Evolutionary conservation across 1,140 invertebrate species (phyloP).

Genomic region (Leptestheria dahalacensis): DNA sequence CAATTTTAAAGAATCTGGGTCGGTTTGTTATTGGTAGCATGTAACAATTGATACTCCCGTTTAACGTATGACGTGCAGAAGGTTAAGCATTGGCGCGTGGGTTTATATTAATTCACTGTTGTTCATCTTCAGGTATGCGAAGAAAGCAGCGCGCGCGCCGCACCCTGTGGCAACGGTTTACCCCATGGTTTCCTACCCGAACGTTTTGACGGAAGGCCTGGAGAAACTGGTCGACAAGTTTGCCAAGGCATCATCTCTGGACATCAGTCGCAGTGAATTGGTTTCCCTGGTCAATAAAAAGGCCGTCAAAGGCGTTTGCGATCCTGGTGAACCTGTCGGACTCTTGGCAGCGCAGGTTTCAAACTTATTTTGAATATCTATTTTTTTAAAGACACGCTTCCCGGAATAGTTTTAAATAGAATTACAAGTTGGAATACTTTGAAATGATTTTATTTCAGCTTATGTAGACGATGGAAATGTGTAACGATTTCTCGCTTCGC

Average conservation of each 20-base stretch:
- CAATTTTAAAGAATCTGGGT: neutral
- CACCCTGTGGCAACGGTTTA: constrained; percentile 53
- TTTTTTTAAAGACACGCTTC: too few species aligned
- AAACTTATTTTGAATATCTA: too few species aligned
- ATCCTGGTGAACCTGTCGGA: constrained; percentile 92
- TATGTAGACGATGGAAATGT: too few species aligned
- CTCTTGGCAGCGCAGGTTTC: constrained; percentile 77
- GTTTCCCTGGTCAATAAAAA: constrained; percentile 59
- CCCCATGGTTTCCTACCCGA: constrained; percentile 57
- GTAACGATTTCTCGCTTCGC: too few species aligned
- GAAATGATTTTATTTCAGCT: too few species aligned
- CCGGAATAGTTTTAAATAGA: too few species aligned
- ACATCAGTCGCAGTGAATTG: constrained; percentile 34
- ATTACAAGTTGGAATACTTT: too few species aligned
- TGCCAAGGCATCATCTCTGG: neutral
- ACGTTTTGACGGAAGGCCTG: constrained; percentile 37
- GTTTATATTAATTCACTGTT: neutral
- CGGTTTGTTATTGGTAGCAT: constrained; percentile 1
- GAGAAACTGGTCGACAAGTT: constrained; percentile 20
- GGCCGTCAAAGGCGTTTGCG: constrained; percentile 53
- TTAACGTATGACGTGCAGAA: too few species aligned
- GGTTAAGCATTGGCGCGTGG: too few species aligned
- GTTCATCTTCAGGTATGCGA: constrained; percentile 22
- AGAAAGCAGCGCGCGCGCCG: constrained; percentile 23
- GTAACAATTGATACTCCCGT: too few species aligned